phyloP scores from a whole-genome alignment of 2,797 vertebrate genomes.

The Glyptemys insculpta region DNA sequence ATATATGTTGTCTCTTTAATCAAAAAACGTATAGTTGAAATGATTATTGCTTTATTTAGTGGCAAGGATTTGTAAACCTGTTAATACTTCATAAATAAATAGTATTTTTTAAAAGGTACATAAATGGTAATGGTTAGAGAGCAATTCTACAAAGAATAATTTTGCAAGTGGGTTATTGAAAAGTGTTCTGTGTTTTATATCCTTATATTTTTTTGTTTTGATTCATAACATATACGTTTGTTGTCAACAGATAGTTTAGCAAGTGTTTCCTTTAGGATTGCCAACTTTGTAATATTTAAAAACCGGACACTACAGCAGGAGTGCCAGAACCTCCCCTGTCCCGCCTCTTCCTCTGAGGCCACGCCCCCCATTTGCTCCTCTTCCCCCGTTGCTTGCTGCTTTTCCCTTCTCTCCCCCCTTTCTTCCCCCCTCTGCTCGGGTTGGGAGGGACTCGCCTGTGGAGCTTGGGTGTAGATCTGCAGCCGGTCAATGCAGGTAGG shows the following conservation, averaged over 20 bases:
- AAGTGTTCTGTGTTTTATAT: background rate
- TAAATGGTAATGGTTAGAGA: background rate
- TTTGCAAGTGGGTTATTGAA: background rate
- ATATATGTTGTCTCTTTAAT: background rate
- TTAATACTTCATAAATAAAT: background rate
- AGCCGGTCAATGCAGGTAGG: too few relatives aligned
- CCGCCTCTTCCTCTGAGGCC: too few relatives aligned
- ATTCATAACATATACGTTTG: fast-evolving
- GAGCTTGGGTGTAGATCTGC: too few relatives aligned
- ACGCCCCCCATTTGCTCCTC: too few relatives aligned
- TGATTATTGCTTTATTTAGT: background rate
- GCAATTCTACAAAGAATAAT: fast-evolving
- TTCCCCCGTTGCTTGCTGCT: too few relatives aligned
- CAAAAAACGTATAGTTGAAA: background rate
- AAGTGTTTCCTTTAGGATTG: background rate
- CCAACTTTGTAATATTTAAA: too few relatives aligned
- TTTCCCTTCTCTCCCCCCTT: too few relatives aligned
- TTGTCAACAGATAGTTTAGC: background rate
- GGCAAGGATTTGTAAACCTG: background rate
- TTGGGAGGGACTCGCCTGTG: too few relatives aligned
- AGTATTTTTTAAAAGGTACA: background rate
- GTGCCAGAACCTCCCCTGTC: too few relatives aligned
- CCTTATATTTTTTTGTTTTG: background rate
- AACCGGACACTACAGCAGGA: too few relatives aligned
- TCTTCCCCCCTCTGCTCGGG: too few relatives aligned